phyloP scores from a whole-genome alignment of 2,797 vertebrate species.

The Steatocranus sp. region DNA sequence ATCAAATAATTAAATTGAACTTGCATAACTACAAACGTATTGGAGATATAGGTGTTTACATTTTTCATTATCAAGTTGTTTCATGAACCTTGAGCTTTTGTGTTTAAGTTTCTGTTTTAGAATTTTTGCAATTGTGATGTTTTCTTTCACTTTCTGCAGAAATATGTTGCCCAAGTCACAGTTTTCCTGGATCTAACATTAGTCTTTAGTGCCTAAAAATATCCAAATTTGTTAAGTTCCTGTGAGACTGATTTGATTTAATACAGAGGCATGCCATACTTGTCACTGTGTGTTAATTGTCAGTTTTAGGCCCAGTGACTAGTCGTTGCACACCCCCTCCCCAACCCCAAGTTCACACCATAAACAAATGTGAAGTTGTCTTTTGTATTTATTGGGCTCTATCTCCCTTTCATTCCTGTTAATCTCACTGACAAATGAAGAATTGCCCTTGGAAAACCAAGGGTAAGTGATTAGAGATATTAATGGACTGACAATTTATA shows the following conservation, averaged over 20 bases:
- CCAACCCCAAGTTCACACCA: neutral
- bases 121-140: neutral
- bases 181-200: neutral
- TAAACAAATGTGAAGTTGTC: neutral
- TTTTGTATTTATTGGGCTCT: neutral
- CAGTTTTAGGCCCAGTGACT: neutral
- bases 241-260: neutral
- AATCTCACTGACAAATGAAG: neutral
- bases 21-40: neutral
- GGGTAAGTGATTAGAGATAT: neutral
- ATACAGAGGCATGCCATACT: too few relatives aligned
- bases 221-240: neutral
- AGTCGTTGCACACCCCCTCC: neutral
- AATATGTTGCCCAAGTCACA: neutral
- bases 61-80: neutral
- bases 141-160: neutral
- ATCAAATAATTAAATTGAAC: neutral
- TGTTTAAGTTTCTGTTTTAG: neutral
- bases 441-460: neutral
- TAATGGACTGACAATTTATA: neutral
- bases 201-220: neutral
- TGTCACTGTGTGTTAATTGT: neutral
- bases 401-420: neutral
- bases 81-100: neutral
- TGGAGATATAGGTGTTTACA: neutral